Base-by-base conservation (phyloP, 2,797 vertebrate genomes). In the Bradypus variegatus region DNA sequence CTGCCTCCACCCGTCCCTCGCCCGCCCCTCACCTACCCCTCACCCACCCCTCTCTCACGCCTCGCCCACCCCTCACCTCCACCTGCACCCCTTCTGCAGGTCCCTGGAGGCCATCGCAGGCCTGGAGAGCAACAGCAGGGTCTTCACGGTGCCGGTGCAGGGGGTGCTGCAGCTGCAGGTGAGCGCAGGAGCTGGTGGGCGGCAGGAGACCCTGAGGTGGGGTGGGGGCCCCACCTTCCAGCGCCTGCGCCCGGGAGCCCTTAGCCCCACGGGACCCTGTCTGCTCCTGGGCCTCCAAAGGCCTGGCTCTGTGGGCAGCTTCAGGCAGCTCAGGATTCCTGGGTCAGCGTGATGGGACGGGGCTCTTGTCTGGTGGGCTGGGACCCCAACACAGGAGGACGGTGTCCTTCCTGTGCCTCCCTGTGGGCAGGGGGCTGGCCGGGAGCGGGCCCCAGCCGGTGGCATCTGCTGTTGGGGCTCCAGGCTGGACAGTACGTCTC, bases 141-240 rank as follows among this genome's bases (percentile, higher is more conserved):
- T 98, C 95, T 99, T 99, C 97, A 99, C 98, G 0, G 98, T 99
- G 75, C 98, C 98, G 0, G 98, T 99, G 0, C 99, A 99, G 0
- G 99, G 99, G 6, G 96, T 99, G 92, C 97, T 99, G 95, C 98
- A 99, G 97, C 98, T 99, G 70, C 98, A 99, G 98, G 99, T 99
- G 96, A 97, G 95, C 4, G 53, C 4, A 3, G 13, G 18, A 38
- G 50, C 12, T 0, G 0, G 41, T 1, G 31, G 23, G 2, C 1
- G 11, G 7, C 0, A 0, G 2, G 23, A 10, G 55, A 1, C 1
- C 38, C 79, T 16, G 25, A 0, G 27, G 45, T 3, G 8, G 33
- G 27, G 48, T 1, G 4, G 25, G 33, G 36, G n/a, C 14, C n/a
- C 6, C 18, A 36, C 19, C 23, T 4, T 33, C 36, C 8, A 70